Base-by-base conservation (phyloP, 2,797 vertebrate species). In the Chelonia mydas region DNA sequence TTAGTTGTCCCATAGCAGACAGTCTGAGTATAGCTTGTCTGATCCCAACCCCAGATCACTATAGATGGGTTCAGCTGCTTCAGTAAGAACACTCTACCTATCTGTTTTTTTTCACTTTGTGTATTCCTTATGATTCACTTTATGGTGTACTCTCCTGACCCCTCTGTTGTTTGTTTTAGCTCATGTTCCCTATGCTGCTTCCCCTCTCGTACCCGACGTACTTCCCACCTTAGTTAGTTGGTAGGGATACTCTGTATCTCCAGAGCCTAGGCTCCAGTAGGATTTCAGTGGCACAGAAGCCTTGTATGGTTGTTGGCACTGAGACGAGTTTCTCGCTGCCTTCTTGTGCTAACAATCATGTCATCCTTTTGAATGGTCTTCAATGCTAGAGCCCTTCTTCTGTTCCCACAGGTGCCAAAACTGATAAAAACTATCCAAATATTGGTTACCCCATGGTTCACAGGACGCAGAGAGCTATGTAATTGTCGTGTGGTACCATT, bases 401-500 rank as follows among this genome's bases (percentile, higher is more conserved):
- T 93, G 93, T 68, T 88, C 93, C 90, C 80, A 80, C 45, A 23
- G 37, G 74, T 49, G 83, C 65, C 82, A 89, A 85, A 84, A 37
- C 11, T 76, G 13, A 37, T 81, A 81, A 81, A 81, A 92, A 81
- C 1, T 28, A n/a, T 88, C 41, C 84, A 80, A 92, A n/a, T 57
- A 59, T 81, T 85, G 84, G 37, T 86, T 53, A 81, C 55, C 65
- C 49, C 76, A 23, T 86, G 74, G 81, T 83, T 93, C 68, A n/a
- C 45, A 93, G 68, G 74, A 78, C 86, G 61, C 50, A 72, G 61
- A 86, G 89, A 97, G 94, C 92, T 55, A 1, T 93, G 89, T 93
- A 97, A 94, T 98, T 97, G 97, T 94, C 96, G 96, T 81, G 86
- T 47, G 82, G 94, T 90, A 91, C 92, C 94, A 92, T 96, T 97